Evolutionary conservation across 2,888 invertebrate species (phyloP).

Genomic region (Synergus gifuensis): DNA sequence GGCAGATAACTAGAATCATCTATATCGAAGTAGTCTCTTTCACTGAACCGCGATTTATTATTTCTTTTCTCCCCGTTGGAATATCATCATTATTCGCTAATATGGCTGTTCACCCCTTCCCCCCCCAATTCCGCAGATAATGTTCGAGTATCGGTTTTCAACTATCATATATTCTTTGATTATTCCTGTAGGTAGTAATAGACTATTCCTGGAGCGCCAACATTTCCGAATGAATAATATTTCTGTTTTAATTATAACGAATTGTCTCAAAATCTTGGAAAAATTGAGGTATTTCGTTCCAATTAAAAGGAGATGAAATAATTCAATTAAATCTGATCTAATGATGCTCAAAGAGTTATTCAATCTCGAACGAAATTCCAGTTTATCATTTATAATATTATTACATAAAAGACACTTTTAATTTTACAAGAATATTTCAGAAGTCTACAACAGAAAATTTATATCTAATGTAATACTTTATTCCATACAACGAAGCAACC

Average conservation of each 20-base stretch:
- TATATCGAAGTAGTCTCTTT: not conserved
- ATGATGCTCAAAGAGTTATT: not conserved
- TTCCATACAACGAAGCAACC: not conserved
- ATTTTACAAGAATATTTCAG: not conserved
- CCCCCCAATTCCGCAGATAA: constrained; percentile 4
- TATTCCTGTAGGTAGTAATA: not conserved
- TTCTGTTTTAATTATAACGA: not conserved
- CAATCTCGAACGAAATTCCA: not conserved
- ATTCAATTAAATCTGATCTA: too few species aligned
- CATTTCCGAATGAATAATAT: not conserved
- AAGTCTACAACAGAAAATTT: not conserved
- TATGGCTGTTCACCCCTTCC: not conserved
- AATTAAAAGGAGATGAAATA: not conserved
- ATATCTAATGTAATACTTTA: not conserved
- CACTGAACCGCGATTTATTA: constrained; percentile 1
- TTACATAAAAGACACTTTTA: not conserved
- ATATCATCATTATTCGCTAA: constrained; percentile 27
- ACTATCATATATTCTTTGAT: constrained; percentile 7
- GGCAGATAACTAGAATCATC: not conserved
- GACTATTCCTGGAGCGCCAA: not conserved
- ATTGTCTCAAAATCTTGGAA: not conserved
- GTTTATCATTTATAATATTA: too few species aligned
- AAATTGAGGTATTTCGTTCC: not conserved
- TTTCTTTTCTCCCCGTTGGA: not conserved
- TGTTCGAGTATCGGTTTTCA: constrained; percentile 10